These are phyloP conservation scores for Cerastis leucographa DNA, from an alignment of 2,888 invertebrate genomes.

Conservation along the genomic window DNA sequence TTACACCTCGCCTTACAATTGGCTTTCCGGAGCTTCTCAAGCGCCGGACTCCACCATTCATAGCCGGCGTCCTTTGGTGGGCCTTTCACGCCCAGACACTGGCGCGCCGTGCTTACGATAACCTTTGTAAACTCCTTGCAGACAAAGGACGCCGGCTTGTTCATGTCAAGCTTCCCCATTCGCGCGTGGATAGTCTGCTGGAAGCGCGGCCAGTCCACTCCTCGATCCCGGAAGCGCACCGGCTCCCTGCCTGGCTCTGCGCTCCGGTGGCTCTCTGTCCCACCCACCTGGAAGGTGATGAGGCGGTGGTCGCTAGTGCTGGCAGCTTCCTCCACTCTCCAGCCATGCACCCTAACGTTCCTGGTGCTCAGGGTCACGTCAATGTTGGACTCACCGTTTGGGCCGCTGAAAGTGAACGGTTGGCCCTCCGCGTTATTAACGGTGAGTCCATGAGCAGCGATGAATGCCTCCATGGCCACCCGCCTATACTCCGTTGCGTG, in stretches of 20 bases:
- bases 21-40: constrained; percentile 31
- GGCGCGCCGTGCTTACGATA: neutral
- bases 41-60: constrained; percentile 50
- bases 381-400: constrained; percentile 61
- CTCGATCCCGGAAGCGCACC: constrained; percentile 15
- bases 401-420: constrained; percentile 42
- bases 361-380: constrained; percentile 60
- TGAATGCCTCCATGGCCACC: neutral
- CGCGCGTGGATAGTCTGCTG: neutral
- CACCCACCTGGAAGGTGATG: constrained; percentile 27
- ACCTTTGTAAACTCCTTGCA: constrained; percentile 1
- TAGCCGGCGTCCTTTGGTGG: constrained; percentile 21
- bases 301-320: constrained; percentile 59
- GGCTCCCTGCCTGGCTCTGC: neutral
- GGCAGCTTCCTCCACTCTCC: constrained; percentile 24
- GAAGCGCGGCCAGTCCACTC: constrained; percentile 25
- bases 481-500: neutral
- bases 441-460: neutral
- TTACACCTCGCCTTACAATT: constrained; percentile 9
- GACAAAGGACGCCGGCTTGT: constrained; percentile 11
- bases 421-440: constrained; percentile 11
- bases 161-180: constrained; percentile 3
- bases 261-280: accelerated
- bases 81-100: neutral
- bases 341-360: neutral